phyloP scores from a whole-genome alignment of 1,140 invertebrate species.

The Polyergus mexicanus region DNA sequence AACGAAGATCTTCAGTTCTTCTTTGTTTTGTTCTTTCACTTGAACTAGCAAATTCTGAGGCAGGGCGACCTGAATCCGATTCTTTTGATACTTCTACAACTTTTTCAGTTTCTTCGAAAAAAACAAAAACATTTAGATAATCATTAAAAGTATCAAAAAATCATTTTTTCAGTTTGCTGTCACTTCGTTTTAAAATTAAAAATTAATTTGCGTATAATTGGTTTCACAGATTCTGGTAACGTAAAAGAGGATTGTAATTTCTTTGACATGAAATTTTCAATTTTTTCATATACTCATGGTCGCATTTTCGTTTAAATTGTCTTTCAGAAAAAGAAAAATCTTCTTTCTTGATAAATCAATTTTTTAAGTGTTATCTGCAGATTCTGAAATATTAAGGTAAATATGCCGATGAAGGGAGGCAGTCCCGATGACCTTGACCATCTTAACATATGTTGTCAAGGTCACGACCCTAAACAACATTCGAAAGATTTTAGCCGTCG shows the following conservation, averaged over 20 bases:
- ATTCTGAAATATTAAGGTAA: background rate
- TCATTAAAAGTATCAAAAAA: background rate
- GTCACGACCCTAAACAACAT: too few species aligned
- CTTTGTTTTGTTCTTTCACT: slow-evolving; percentile 3
- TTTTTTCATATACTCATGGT: background rate
- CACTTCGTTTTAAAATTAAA: background rate
- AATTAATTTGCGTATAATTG: slow-evolving; percentile 6
- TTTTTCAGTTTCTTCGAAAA: background rate
- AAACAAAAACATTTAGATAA: background rate
- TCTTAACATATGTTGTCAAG: too few species aligned
- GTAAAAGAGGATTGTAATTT: background rate
- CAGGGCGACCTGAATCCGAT: background rate
- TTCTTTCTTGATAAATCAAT: background rate
- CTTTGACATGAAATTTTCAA: background rate
- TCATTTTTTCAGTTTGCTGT: background rate
- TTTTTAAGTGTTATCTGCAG: background rate
- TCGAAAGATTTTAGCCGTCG: too few species aligned
- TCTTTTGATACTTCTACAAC: background rate
- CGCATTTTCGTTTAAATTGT: background rate
- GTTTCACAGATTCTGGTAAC: background rate
- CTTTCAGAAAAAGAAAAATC: background rate
- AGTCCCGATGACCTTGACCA: too few species aligned
- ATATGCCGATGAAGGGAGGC: too few species aligned
- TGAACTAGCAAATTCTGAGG: background rate
- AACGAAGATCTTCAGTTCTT: background rate